phyloP scores from a whole-genome alignment of 2,888 invertebrate species.

The Nesidiocoris tenuis region DNA sequence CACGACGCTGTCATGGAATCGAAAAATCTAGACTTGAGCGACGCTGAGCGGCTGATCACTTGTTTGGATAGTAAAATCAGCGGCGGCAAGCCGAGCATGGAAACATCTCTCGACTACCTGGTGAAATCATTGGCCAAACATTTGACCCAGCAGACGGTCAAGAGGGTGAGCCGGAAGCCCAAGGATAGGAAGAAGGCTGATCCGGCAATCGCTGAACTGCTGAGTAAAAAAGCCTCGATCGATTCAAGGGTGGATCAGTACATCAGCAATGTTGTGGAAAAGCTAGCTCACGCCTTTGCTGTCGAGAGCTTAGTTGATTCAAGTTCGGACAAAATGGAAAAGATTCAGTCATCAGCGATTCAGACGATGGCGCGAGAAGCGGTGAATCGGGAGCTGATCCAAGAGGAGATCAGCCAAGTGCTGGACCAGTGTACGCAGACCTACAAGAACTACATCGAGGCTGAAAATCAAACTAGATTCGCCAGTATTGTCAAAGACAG shows the following conservation, averaged over 20 bases:
- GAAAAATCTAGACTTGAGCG: conserved; percentile 57
- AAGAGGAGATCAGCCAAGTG: conserved; percentile 74
- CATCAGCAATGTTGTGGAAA: conserved; percentile 63
- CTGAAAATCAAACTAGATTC: conserved; percentile 48
- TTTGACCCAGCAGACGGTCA: conserved; percentile 53
- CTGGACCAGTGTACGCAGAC: conserved; percentile 68
- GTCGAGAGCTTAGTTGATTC: conserved; percentile 64
- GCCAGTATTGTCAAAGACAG: conserved; percentile 57
- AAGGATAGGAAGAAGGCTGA: conserved; percentile 47
- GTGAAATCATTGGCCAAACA: conserved; percentile 73
- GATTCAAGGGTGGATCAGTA: conserved; percentile 50
- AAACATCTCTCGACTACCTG: conserved; percentile 65
- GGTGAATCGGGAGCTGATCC: conserved; percentile 72
- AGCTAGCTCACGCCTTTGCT: conserved; percentile 69
- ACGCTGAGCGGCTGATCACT: conserved; percentile 74
- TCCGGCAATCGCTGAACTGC: conserved; percentile 45
- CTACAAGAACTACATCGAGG: conserved; percentile 59
- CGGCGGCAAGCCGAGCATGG: conserved; percentile 58
- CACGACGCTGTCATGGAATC: conserved; percentile 63
- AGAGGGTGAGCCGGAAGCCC: conserved; percentile 48
- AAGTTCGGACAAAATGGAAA: conserved; percentile 39
- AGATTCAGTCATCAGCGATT: conserved; percentile 63
- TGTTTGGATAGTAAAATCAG: conserved; percentile 68
- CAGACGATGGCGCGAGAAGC: conserved; percentile 74
- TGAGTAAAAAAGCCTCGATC: conserved; percentile 47